These are phyloP conservation scores for Drosophila hydei DNA, from an alignment of 1,140 invertebrate species.

Conservation along the genomic window DNA sequence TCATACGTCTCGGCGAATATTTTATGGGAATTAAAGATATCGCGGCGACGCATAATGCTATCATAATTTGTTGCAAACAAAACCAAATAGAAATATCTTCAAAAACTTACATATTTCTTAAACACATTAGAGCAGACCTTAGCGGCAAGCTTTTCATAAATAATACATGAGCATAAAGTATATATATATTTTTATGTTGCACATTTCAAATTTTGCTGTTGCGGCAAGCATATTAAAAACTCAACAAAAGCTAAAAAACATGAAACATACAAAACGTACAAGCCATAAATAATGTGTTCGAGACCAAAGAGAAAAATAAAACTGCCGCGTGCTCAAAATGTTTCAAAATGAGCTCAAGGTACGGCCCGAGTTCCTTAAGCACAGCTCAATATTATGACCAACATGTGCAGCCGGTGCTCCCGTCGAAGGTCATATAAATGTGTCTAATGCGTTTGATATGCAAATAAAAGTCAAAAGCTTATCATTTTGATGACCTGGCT, in stretches of 20 bases:
- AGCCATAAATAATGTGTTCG: conserved; percentile 72
- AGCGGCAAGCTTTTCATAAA: conserved; percentile 41
- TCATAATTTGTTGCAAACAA: conserved; percentile 22
- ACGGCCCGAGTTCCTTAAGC: conserved; percentile 22
- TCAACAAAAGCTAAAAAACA: neutral
- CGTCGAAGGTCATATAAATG: conserved; percentile 36
- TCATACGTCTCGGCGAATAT: conserved; percentile 24
- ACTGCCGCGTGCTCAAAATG: conserved; percentile 62
- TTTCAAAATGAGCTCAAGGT: conserved; percentile 60
- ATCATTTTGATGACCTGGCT: conserved; percentile 47
- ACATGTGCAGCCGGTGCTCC: conserved; percentile 24
- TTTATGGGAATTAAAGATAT: conserved; percentile 33
- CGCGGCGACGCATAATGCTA: conserved; percentile 11
- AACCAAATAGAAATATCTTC: conserved; percentile 13
- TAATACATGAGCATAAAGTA: conserved; percentile 39
- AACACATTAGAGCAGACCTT: conserved; percentile 24
- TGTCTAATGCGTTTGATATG: conserved; percentile 69
- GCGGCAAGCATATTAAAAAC: conserved; percentile 24
- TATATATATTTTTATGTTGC: conserved; percentile 39
- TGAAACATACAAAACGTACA: conserved; percentile 48
- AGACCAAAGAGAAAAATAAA: conserved; percentile 53
- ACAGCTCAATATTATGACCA: conserved; percentile 49
- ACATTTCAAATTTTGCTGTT: conserved; percentile 30
- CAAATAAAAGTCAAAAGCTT: conserved; percentile 58
- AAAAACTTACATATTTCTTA: conserved; percentile 11